Evolutionary conservation across 2,113 vertebrate species (phyloP).

Genomic region (Thermophis baileyi): DNA sequence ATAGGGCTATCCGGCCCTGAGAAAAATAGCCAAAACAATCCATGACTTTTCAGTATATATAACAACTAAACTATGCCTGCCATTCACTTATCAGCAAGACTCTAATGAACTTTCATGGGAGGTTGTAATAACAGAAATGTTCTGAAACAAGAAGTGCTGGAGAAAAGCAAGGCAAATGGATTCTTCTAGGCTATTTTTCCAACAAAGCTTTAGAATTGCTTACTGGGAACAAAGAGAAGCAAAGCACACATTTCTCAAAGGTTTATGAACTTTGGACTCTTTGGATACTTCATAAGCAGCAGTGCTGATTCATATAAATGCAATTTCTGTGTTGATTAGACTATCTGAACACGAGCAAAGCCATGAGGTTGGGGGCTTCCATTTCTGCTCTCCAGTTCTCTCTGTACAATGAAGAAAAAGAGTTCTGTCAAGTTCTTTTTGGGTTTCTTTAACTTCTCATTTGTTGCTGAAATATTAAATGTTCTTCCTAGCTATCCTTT

Average conservation of each 20-base stretch:
- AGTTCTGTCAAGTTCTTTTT: neutral
- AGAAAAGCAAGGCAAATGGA: neutral
- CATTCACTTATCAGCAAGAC: neutral
- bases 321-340: neutral
- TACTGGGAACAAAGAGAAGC: neutral
- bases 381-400: neutral
- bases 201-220: neutral
- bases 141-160: no score
- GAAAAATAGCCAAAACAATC: neutral
- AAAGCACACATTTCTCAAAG: neutral
- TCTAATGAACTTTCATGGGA: neutral
- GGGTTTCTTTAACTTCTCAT: neutral
- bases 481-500: neutral
- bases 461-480: neutral
- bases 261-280: neutral
- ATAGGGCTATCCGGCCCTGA: neutral
- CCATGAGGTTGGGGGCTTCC: neutral
- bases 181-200: neutral
- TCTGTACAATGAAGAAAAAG: neutral
- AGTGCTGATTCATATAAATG: neutral
- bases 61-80: neutral
- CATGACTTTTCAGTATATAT: neutral
- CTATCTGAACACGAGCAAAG: neutral
- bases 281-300: neutral
- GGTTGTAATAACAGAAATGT: neutral